These are phyloP conservation scores for Dryoscopus gambensis DNA, from an alignment of 2,113 vertebrate genomes.

Conservation along the genomic window DNA sequence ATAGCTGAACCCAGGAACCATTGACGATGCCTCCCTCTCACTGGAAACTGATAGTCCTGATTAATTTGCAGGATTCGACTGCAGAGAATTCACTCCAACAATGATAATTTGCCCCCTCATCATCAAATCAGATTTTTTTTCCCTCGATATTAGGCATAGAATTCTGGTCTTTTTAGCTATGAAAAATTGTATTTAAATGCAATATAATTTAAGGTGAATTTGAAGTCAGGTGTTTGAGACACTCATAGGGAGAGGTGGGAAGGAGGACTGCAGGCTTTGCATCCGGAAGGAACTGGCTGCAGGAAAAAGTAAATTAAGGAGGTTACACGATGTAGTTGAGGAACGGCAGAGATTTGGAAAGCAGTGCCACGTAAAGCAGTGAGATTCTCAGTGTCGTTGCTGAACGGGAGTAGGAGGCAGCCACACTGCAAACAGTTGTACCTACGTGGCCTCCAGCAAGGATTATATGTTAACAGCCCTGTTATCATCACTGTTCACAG, in stretches of 20 bases:
- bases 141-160: background rate
- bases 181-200: background rate
- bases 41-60: background rate
- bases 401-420: background rate
- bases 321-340: background rate
- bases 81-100: background rate
- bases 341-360: background rate
- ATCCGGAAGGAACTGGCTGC: background rate
- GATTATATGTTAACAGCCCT: background rate
- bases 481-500: background rate
- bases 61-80: background rate
- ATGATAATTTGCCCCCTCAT: background rate
- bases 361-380: background rate
- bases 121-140: background rate
- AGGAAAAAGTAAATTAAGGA: background rate
- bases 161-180: background rate
- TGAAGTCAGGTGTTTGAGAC: background rate
- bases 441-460: background rate
- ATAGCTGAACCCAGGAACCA: background rate
- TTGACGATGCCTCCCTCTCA: background rate
- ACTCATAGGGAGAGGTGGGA: background rate
- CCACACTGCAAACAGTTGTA: background rate
- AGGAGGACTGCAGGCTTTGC: background rate
- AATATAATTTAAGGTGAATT: too few relatives aligned
- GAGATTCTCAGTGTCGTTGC: background rate